These are phyloP conservation scores for Drosophila pseudoobscura DNA, from an alignment of 1,140 invertebrate species.

Conservation along the genomic window DNA sequence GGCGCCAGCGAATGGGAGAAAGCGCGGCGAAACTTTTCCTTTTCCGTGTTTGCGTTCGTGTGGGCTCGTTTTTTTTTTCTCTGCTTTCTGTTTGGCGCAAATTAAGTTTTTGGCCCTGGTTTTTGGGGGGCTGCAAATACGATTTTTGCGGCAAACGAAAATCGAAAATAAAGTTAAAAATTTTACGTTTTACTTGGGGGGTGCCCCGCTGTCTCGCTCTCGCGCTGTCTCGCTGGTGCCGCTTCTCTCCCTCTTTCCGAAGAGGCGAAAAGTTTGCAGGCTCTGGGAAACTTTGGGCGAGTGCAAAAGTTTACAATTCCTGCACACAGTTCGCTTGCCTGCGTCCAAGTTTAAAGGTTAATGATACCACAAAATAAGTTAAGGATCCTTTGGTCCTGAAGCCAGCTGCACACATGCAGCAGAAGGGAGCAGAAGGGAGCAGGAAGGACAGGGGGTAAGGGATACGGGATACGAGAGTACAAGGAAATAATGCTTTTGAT, in stretches of 20 bases:
- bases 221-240: background rate
- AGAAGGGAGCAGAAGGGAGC: constrained; percentile 4
- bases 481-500: constrained; percentile 63
- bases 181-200: constrained; percentile 56
- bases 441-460: background rate
- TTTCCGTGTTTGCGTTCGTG: constrained; percentile 3
- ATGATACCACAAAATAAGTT: constrained; percentile 81
- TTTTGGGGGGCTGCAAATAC: constrained; percentile 58
- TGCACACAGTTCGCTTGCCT: constrained; percentile 55
- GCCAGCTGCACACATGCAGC: constrained; percentile 13
- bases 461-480: background rate
- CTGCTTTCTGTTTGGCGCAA: constrained; percentile 52
- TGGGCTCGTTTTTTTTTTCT: too few relatives aligned
- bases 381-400: constrained; percentile 40
- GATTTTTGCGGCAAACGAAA: constrained; percentile 80
- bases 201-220: too few relatives aligned
- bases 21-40: constrained; percentile 47
- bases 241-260: constrained; percentile 1
- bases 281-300: constrained; percentile 59
- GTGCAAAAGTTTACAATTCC: constrained; percentile 78
- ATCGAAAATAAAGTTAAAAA: constrained; percentile 82
- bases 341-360: constrained; percentile 77
- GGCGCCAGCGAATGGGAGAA: background rate
- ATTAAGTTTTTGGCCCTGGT: constrained; percentile 67
- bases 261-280: constrained; percentile 49